These are phyloP conservation scores for Hiodon alosoides DNA, from an alignment of 2,113 vertebrate genomes.

Conservation along the genomic window DNA sequence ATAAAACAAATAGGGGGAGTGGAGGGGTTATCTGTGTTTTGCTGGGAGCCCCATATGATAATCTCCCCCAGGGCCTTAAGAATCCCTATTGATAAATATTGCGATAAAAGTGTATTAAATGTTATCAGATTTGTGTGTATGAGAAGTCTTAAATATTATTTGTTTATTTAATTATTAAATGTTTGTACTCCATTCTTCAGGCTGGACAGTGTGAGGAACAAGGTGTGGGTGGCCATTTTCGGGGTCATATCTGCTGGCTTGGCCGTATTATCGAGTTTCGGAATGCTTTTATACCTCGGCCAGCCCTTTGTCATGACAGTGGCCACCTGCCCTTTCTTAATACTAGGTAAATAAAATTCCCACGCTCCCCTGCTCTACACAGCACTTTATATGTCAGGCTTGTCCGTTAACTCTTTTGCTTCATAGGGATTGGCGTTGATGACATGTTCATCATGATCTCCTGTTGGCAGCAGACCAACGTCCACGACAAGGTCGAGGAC, in stretches of 20 bases:
- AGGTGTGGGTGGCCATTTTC: constrained; percentile 58
- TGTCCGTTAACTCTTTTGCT: background rate
- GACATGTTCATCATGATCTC: constrained; percentile 78
- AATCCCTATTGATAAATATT: no score
- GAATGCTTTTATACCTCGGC: constrained; percentile 64
- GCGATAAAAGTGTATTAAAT: no score
- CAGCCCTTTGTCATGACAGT: constrained; percentile 72
- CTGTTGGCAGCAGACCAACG: constrained; percentile 65
- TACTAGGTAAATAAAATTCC: constrained; percentile 63
- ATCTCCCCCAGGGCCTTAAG: no score
- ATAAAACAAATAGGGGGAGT: no score
- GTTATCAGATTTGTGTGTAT: background rate
- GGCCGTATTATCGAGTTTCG: constrained; percentile 72
- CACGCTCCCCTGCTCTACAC: no score
- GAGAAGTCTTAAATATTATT: background rate
- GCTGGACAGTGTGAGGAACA: constrained; percentile 61
- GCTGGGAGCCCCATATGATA: no score
- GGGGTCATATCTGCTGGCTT: constrained; percentile 70
- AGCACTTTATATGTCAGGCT: no score
- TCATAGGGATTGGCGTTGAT: constrained; percentile 69
- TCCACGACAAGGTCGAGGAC: constrained; percentile 34
- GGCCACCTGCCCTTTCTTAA: constrained; percentile 74
- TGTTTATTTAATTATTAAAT: background rate
- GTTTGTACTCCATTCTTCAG: constrained; percentile 47
- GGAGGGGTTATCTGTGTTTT: no score